These are phyloP conservation scores for Sarcophaga carnaria DNA, from an alignment of 2,888 invertebrate species.

Conservation along the genomic window DNA sequence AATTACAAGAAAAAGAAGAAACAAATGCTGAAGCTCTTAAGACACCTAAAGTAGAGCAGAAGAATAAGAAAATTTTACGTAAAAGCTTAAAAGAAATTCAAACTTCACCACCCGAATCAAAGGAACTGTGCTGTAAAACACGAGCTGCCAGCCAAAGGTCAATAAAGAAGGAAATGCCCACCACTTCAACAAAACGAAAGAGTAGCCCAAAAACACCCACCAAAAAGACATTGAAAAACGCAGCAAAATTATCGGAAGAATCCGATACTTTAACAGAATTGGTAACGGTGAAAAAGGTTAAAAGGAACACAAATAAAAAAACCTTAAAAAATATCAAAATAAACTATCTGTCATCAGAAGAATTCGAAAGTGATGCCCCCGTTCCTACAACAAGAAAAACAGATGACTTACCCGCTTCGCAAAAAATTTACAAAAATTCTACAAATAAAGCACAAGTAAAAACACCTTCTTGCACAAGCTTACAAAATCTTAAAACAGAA, in stretches of 20 bases:
- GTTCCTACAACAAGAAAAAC: too few species aligned
- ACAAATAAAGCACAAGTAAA: too few species aligned
- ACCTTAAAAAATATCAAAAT: background rate
- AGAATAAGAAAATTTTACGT: background rate
- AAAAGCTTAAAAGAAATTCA: background rate
- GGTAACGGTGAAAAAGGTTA: background rate
- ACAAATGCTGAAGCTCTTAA: background rate
- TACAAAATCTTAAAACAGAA: background rate
- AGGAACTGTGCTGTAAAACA: too few species aligned
- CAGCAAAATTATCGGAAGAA: background rate
- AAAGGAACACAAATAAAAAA: background rate
- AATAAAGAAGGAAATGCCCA: too few species aligned
- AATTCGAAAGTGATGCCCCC: background rate
- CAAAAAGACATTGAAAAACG: background rate
- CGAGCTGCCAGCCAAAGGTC: too few species aligned
- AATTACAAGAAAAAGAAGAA: constrained; percentile 10
- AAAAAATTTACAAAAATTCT: background rate
- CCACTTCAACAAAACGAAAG: background rate
- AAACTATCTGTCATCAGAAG: background rate
- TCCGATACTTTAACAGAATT: background rate
- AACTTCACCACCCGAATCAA: too few species aligned
- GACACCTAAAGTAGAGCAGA: background rate
- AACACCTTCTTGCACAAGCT: background rate
- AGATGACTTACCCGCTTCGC: background rate
- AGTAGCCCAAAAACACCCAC: background rate